Evolutionary conservation across 2,888 invertebrate species (phyloP).

Genomic region (Caenorhabditis sinica): DNA sequence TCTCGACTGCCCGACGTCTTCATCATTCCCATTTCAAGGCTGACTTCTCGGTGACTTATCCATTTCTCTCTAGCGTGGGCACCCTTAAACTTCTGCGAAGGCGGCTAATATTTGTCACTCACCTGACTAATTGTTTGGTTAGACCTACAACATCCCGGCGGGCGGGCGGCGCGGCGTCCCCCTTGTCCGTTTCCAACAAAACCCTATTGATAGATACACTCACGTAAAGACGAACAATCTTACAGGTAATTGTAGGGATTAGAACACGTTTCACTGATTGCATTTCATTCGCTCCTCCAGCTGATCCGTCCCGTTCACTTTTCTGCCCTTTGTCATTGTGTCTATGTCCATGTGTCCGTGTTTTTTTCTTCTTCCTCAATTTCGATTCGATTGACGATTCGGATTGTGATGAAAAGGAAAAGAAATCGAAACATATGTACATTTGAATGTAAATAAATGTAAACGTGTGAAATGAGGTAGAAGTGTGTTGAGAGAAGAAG

Average conservation of each 20-base stretch:
- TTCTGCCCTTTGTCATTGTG: constrained; percentile 19
- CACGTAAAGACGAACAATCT: constrained; percentile 48
- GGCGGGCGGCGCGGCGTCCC: constrained; percentile 51
- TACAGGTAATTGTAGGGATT: constrained; percentile 63
- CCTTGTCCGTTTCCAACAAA: constrained; percentile 48
- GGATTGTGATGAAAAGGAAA: constrained; percentile 8
- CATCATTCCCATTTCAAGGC: constrained; percentile 34
- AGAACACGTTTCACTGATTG: constrained; percentile 65
- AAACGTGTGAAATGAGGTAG: constrained; percentile 68
- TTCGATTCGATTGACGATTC: not conserved
- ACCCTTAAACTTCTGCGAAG: constrained; percentile 43
- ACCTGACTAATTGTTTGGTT: constrained; percentile 66
- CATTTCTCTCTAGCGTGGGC: constrained; percentile 42
- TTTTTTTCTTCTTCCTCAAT: constrained; percentile 12
- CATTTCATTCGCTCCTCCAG: constrained; percentile 27
- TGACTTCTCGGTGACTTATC: constrained; percentile 41
- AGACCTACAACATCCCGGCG: constrained; percentile 61
- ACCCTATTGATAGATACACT: constrained; percentile 63
- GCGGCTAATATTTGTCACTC: constrained; percentile 64
- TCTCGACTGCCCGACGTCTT: constrained; percentile 20
- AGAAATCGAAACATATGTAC: constrained; percentile 53
- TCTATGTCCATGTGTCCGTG: constrained; percentile 13
- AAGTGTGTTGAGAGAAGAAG: constrained; percentile 44
- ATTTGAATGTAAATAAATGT: constrained; percentile 67
- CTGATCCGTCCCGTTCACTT: constrained; percentile 10